phyloP scores from a whole-genome alignment of 2,888 invertebrate genomes.

The Caenorhabditis sp. region DNA sequence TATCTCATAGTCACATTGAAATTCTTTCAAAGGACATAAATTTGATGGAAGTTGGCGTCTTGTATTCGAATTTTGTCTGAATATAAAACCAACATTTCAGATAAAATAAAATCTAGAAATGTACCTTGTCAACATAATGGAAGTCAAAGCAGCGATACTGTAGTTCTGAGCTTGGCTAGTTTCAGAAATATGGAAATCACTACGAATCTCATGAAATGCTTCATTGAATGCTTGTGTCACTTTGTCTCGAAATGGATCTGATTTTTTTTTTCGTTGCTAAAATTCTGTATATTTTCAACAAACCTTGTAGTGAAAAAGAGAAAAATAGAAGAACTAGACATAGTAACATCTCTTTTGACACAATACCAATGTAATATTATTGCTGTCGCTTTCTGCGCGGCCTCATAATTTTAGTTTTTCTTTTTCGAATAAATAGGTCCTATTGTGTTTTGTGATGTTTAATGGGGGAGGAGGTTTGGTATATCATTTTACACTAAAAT shows the following conservation, averaged over 20 bases:
- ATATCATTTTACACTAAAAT: neutral
- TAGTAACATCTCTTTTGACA: neutral
- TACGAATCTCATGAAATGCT: neutral
- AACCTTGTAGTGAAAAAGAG: neutral
- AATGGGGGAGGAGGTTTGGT: neutral
- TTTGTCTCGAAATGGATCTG: neutral
- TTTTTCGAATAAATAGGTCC: conserved; percentile 1
- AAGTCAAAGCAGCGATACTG: conserved; percentile 27
- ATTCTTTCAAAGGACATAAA: conserved; percentile 30
- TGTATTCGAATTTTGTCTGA: neutral
- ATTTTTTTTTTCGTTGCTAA: neutral
- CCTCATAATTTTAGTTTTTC: neutral
- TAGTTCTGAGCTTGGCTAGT: conserved; percentile 8
- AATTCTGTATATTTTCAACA: neutral
- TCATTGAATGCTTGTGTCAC: neutral
- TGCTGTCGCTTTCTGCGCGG: neutral
- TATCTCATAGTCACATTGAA: conserved; percentile 16
- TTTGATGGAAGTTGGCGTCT: neutral
- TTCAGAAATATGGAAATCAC: neutral
- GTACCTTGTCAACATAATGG: conserved; percentile 16
- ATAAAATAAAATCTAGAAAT: neutral
- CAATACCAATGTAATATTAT: neutral
- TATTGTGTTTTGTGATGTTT: neutral
- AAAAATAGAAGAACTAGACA: neutral
- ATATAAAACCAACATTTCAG: neutral